A percentile compares a stretch with the other conserved stretches of the same genome.
phyloP scores from a whole-genome alignment of 2,113 vertebrate genomes.

The Ictidomys tridecemlineatus region DNA sequence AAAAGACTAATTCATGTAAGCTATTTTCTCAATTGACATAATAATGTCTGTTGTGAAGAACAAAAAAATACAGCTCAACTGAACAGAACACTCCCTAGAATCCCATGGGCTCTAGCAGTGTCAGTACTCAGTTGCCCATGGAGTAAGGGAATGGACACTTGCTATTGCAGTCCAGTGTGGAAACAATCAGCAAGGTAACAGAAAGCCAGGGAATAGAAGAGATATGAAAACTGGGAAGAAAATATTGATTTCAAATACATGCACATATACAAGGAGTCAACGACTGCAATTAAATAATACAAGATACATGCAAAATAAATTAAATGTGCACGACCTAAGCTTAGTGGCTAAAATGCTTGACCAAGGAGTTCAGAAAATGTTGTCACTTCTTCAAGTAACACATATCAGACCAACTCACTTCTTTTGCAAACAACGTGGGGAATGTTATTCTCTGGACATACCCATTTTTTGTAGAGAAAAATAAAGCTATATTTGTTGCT shows the following conservation, averaged over 20 bases:
- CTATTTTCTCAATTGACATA: neutral
- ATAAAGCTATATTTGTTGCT: neutral
- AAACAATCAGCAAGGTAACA: neutral
- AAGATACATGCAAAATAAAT: neutral
- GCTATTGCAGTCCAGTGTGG: neutral
- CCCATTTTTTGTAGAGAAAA: neutral
- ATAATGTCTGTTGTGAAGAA: neutral
- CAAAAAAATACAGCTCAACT: neutral
- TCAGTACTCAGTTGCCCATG: neutral
- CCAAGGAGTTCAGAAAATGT: neutral
- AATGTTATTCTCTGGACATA: neutral
- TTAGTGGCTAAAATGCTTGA: neutral
- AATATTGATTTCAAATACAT: neutral
- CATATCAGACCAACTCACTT: neutral
- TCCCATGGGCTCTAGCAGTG: neutral
- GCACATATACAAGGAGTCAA: neutral
- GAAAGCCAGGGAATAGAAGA: neutral
- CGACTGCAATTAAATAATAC: neutral
- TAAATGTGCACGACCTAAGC: neutral
- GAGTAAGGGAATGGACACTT: neutral
- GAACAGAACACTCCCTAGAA: neutral
- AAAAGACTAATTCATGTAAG: constrained; percentile 42
- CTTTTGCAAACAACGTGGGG: neutral
- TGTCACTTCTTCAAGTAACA: neutral
- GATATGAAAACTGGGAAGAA: neutral